Conservation (phyloP, 37 sponge, comb jelly and placozoan genomes). For the Beroe ovata region DNA sequence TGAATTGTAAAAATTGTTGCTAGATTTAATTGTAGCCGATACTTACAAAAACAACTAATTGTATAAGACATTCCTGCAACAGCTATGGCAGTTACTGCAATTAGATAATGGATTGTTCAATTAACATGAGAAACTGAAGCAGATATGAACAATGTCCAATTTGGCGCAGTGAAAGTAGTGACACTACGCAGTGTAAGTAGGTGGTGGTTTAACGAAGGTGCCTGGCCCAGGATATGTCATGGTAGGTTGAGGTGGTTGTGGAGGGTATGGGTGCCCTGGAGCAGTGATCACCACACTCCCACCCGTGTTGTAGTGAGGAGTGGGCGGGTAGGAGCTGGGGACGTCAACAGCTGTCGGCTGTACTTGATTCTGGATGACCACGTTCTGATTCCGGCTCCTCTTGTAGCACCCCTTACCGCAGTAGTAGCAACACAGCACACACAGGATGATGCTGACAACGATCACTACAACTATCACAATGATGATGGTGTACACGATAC, state of each 20-base stretch:
- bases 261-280: not conserved
- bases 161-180: too few species aligned
- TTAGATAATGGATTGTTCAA: too few species aligned
- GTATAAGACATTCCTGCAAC: too few species aligned
- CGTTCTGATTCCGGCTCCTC: not conserved
- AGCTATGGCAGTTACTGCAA: too few species aligned
- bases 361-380: constrained; percentile 10
- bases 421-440: not conserved
- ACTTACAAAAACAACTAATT: too few species aligned
- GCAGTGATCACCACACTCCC: too few species aligned
- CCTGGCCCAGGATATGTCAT: not conserved
- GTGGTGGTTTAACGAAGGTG: not conserved
- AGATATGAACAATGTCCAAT: too few species aligned
- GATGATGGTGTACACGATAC: not conserved
- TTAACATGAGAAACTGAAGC: too few species aligned
- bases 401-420: not conserved
- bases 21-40: too few species aligned
- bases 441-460: not conserved
- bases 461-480: not conserved
- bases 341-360: not conserved
- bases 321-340: not conserved
- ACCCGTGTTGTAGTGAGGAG: too few species aligned
- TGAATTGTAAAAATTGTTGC: too few species aligned
- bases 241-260: not conserved
- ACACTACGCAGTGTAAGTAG: not conserved